Base-by-base conservation (phyloP, 2,113 vertebrate species). In the Hypocryptadius cinnamomeus region DNA sequence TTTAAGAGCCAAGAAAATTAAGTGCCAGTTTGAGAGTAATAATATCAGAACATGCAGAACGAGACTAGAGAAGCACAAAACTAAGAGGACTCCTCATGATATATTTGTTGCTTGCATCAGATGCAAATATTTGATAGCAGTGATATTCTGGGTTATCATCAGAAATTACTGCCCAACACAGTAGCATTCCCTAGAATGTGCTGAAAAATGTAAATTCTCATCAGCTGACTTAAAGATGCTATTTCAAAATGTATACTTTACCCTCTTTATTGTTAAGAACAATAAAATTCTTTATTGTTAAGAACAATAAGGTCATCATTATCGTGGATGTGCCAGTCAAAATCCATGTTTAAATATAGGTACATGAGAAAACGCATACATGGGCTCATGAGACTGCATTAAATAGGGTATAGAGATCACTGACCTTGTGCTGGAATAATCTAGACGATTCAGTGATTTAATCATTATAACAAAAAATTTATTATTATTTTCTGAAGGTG, bases 1-100 rank as follows among this genome's bases (percentile, higher is more conserved):
- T 97, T 97, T 97, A 98, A 97, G 91, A 97, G 94, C 93, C 86
- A 80, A 94, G 97, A 97, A 98, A 97, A 97, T 93, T 95, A 96
- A 96, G 83, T 88, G 76, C 81, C 93, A 95, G 96, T 97, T 95
- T 93, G 96, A 97, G 95, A 95, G 92, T 91, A 96, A 93, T 95
- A 97, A 90, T 93, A 92, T 85, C 47, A 42, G 72, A 61, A 83
- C 73, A 18, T 50, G 28, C 51, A 95, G 74, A 70, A 92, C 54
- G 69, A 83, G 83, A 87, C 69, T 59, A 44, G 64, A 80, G 80
- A 94, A 83, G 35, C 39, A 85, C 54, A 74, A 86, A 89, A 81
- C 74, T 56, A 74, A 33, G 2, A 40, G 33, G 39, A 85, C 17
- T 15, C 23, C 17, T 93, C 81, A 74, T 47, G 54, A 39, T 86